Percentiles rank a stretch among this genome's conserved stretches.
Evolutionary conservation across 2,797 vertebrate species (phyloP).

Genomic region (Hylomyscus alleni): DNA sequence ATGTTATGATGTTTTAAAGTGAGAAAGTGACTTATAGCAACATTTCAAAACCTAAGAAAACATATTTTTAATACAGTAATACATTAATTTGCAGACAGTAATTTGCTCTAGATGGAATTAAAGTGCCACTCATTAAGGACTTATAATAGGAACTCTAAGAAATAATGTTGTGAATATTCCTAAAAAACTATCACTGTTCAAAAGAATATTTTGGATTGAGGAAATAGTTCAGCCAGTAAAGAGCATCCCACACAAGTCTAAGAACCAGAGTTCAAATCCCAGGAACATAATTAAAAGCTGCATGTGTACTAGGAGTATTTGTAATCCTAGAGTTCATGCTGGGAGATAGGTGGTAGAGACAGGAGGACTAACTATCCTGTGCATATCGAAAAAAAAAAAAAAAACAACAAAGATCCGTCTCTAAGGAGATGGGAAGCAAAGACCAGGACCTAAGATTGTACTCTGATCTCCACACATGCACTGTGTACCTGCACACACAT

Average conservation of each 20-base stretch:
- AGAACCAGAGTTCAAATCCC: not conserved
- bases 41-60: constrained; percentile 51
- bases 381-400: not conserved
- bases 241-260: not conserved
- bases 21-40: not conserved
- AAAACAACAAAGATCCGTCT: not conserved
- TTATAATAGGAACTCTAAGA: not conserved
- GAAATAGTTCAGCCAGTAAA: not conserved
- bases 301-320: not conserved
- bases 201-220: not conserved
- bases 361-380: not conserved
- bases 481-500: not conserved
- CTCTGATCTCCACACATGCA: not conserved
- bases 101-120: not conserved
- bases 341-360: not conserved
- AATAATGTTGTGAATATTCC: constrained; percentile 49
- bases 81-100: not conserved
- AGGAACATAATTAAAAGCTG: not conserved
- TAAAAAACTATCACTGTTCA: not conserved
- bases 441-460: not conserved
- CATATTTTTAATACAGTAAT: not conserved
- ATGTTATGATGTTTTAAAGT: constrained; percentile 14
- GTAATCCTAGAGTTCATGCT: not conserved
- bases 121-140: not conserved
- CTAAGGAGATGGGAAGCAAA: not conserved